Evolutionary conservation across 2,113 vertebrate species (phyloP), one percentile per base, ranked within the genome.

Genomic region (Tylochromis polylepis): DNA sequence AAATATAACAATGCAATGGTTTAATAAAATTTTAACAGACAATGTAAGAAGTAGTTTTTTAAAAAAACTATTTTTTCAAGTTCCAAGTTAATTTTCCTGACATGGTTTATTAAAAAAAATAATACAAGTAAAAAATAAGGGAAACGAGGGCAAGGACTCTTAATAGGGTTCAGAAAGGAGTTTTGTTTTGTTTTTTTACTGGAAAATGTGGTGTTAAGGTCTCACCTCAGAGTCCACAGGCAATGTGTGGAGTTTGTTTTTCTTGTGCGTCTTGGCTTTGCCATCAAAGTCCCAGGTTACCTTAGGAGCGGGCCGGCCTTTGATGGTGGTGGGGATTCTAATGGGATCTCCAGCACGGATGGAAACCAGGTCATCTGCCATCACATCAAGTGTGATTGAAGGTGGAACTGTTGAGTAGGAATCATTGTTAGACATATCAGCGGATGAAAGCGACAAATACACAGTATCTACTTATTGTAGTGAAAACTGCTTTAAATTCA

Each of bases 251-350:
- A 98, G 88, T 85, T 97, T 97, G 87, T 99, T 97, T 96, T 99
- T 99, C 92, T 96, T 94, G 86, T 97, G 91, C 9, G 96, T 97
- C 93, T 97, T 98, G 82, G 98, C 98, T 93, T 97, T 97, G 92
- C 99, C 99, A 60, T 98, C 96, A 94, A 97, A 99, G 60, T 99
- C 99, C 99, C 99, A 99, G 90, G 96, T 96, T 43, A 97, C 97
- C 95, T 98, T 99, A 79, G 99, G 99, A 89, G 94, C 95, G 22
- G 99, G 98, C 41, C 98, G 98, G 43, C 99, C 99, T 81, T 95
- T 98, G 86, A 99, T 96, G 84, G 96, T 87, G 84, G 97, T 98
- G 15, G 98, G 97, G 85, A 99, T 99, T 95, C 93, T 98, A 93
- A 99, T 95, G 41, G 97, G 96, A 87, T 97, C 93, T 62, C 99